Percentiles rank a stretch among this genome's conserved stretches.
Conservation (phyloP, 1,140 invertebrate genomes). For the Glomeris maerens region DNA sequence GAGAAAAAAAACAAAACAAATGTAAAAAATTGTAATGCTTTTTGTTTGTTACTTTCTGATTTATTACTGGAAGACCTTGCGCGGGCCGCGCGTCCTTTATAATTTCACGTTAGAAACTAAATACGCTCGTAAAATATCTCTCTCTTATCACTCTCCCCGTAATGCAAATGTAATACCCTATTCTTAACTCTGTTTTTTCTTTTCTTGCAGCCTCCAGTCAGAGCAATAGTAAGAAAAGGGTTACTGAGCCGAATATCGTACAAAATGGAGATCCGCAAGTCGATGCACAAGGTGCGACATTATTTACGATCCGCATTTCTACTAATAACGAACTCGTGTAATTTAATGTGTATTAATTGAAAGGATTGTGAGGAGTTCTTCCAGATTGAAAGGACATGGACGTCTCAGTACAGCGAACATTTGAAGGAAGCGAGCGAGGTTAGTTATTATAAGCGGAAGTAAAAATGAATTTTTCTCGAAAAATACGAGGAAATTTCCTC, state of each 20-base stretch:
- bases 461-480: too few species aligned
- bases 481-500: too few species aligned
- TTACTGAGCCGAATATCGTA: constrained; percentile 26
- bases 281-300: constrained; percentile 24
- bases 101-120: too few species aligned
- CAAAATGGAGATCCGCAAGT: constrained; percentile 26
- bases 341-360: constrained; percentile 8
- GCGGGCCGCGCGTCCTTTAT: too few species aligned
- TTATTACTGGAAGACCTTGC: too few species aligned
- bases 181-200: too few species aligned
- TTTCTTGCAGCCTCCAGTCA: constrained; percentile 22
- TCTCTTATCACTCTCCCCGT: too few species aligned
- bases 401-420: constrained; percentile 24
- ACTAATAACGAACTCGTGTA: background rate
- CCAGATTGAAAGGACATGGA: constrained; percentile 32
- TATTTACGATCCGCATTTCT: background rate
- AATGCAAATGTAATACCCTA: too few species aligned
- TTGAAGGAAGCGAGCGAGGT: constrained; percentile 26
- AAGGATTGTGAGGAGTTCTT: constrained; percentile 36
- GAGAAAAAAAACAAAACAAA: too few species aligned
- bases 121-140: too few species aligned
- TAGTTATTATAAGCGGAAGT: constrained; percentile 13
- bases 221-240: constrained; percentile 28
- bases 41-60: too few species aligned
- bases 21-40: too few species aligned